Base-by-base conservation (phyloP, 2,888 invertebrate genomes). In the Euzophera pinguis region DNA sequence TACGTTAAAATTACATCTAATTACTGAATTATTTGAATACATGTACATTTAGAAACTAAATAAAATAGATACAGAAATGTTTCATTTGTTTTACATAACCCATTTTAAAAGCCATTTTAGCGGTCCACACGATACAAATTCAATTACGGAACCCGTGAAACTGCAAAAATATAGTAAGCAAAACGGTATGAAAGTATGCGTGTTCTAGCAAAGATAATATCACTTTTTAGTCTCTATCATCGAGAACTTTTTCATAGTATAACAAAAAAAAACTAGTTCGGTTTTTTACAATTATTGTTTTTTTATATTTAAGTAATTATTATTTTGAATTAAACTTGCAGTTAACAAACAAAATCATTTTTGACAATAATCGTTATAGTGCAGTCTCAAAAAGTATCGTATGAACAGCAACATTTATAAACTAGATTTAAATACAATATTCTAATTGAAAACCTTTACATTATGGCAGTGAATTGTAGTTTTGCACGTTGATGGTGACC, bases 401-500 rank as follows among this genome's bases (percentile, higher is more conserved):
- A 27, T 17, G 39, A 5, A 29, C 29, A 27, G 29, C 27, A 39
- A n/a, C 3, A 27, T 22, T 17, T 37, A 38, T 5, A 16, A 8
- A 1, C 39, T 39, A 39, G 13, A 50, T 50, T 50, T 32, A 50
- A 50, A 41, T 39, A 50, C 29, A 16, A 41, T 22, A 48, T 22
- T 37, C 39, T 50, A 50, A 38, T 50, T 39, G 29, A 50, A 50
- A 50, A 34, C 43, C 51, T 51, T 51, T 51, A 43, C 22, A 43
- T 14, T 43, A 60, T 60, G 60, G 60, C 60, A 60, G 60, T 60
- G 60, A 51, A 52, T 57, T 45, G 50, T 56, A 60, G 43, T 56
- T 55, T 50, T 52, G 47, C 54, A 16, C 3, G 5, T 17, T 55
- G 41, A 27, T 10, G 55, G 60, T 54, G 54, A 52, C 39, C 57